Conservation (phyloP, 1,140 invertebrate genomes). For the Trichogramma pretiosum region DNA sequence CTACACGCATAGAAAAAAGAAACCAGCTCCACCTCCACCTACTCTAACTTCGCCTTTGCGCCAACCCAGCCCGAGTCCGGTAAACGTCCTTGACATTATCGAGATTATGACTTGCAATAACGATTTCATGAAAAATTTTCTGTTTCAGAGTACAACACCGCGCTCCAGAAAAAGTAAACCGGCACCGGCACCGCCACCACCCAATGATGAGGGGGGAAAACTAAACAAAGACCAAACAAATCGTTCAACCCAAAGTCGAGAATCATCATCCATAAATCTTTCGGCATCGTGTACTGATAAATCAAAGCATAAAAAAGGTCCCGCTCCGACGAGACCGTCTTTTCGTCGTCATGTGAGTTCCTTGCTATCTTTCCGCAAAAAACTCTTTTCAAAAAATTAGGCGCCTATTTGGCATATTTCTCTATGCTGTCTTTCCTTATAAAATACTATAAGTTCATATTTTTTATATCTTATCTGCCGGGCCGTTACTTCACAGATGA, state of each 20-base stretch:
- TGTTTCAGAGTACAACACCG: too few species aligned
- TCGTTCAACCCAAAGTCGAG: constrained; percentile 45
- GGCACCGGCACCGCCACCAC: constrained; percentile 48
- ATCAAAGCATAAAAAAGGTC: constrained; percentile 69
- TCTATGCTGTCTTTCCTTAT: too few species aligned
- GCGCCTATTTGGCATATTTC: too few species aligned
- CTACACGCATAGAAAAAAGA: constrained; percentile 51
- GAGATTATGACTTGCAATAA: too few species aligned
- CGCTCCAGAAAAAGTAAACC: constrained; percentile 48
- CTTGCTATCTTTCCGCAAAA: constrained; percentile 16
- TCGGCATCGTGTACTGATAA: too few species aligned
- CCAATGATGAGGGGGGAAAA: constrained; percentile 47
- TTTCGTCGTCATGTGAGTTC: constrained; percentile 51
- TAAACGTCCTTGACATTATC: constrained; percentile 30
- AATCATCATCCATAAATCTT: too few species aligned
- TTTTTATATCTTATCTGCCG: neutral
- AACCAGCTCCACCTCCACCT: constrained; percentile 60
- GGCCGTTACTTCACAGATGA: constrained; percentile 41
- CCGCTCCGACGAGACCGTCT: constrained; percentile 68
- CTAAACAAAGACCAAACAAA: constrained; percentile 52
- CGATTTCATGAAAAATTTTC: too few species aligned
- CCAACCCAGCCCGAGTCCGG: neutral
- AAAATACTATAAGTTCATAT: too few species aligned
- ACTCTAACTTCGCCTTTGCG: constrained; percentile 27
- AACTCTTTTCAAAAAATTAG: too few species aligned